A percentile compares a stretch with the other conserved stretches of the same genome.
phyloP scores from a whole-genome alignment of 2,888 invertebrate species.

The Cheilosia pagana region DNA sequence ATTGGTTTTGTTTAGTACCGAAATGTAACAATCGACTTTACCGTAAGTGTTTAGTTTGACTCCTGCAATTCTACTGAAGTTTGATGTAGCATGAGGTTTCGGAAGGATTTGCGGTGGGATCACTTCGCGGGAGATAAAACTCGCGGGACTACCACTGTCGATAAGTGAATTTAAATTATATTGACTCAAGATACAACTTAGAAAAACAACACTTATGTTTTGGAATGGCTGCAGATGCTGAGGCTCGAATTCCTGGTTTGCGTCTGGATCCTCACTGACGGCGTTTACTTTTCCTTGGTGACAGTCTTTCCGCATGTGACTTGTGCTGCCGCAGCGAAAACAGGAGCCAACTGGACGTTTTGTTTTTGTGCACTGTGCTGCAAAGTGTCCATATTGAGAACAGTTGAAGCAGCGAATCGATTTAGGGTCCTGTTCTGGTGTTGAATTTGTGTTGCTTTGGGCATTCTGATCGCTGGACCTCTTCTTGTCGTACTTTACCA shows the following conservation, averaged over 20 bases:
- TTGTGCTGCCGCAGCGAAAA: conserved; percentile 24
- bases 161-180: conserved; percentile 30
- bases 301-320: conserved; percentile 18
- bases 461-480: conserved; percentile 8
- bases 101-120: conserved; percentile 10
- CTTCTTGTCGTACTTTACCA: conserved; percentile 21
- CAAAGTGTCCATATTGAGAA: conserved; percentile 19
- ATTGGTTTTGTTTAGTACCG: conserved; percentile 1
- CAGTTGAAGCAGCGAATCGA: conserved; percentile 23
- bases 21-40: conserved; percentile 18
- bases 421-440: background rate
- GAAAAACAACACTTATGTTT: conserved; percentile 31
- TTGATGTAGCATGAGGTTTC: conserved; percentile 4
- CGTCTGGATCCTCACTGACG: conserved; percentile 2
- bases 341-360: conserved; percentile 18
- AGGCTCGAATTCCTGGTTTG: background rate
- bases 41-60: conserved; percentile 4
- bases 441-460: background rate
- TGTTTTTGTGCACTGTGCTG: conserved; percentile 13
- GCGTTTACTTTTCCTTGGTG: conserved; percentile 12
- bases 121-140: conserved; percentile 17
- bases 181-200: conserved; percentile 34
- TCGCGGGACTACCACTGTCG: conserved; percentile 31
- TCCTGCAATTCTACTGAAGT: conserved; percentile 22
- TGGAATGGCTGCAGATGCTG: conserved; percentile 25